A percentile compares a stretch with the other conserved stretches of the same genome.
phyloP scores from a whole-genome alignment of 2,113 vertebrate genomes.

The Orycteropus afer region DNA sequence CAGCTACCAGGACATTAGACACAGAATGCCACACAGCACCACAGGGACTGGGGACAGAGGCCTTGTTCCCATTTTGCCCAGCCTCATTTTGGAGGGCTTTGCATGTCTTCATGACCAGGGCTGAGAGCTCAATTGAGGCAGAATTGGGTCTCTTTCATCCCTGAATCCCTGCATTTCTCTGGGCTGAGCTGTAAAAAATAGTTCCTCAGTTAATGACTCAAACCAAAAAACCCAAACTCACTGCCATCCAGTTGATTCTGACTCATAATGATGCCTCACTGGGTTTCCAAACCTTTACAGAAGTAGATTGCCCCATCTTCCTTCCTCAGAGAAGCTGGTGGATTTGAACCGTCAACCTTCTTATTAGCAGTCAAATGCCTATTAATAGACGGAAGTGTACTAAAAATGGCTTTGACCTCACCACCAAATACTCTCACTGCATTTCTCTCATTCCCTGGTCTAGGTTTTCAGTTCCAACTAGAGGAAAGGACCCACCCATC shows the following conservation, averaged over 20 bases:
- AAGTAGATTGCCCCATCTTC: too few species aligned
- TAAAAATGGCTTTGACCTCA: neutral
- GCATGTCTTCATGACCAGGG: rapidly evolving
- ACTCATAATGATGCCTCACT: too few species aligned
- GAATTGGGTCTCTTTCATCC: neutral
- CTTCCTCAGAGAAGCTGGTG: too few species aligned
- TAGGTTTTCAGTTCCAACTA: neutral
- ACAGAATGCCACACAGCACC: rapidly evolving
- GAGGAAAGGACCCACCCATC: neutral
- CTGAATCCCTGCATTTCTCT: rapidly evolving
- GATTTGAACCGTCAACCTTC: too few species aligned
- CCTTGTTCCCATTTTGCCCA: neutral
- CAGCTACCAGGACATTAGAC: neutral
- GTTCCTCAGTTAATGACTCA: neutral
- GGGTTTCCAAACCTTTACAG: too few species aligned
- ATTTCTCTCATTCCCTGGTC: neutral
- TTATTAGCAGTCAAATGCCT: too few species aligned
- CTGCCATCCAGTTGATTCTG: too few species aligned
- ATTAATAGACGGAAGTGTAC: neutral
- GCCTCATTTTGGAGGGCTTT: neutral
- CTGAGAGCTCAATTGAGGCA: neutral
- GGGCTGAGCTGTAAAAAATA: neutral
- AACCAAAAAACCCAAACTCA: too few species aligned
- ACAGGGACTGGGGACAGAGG: rapidly evolving
- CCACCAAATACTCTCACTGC: neutral